Conservation (phyloP, 1,140 invertebrate species). For the Leptinotarsa lineolata region DNA sequence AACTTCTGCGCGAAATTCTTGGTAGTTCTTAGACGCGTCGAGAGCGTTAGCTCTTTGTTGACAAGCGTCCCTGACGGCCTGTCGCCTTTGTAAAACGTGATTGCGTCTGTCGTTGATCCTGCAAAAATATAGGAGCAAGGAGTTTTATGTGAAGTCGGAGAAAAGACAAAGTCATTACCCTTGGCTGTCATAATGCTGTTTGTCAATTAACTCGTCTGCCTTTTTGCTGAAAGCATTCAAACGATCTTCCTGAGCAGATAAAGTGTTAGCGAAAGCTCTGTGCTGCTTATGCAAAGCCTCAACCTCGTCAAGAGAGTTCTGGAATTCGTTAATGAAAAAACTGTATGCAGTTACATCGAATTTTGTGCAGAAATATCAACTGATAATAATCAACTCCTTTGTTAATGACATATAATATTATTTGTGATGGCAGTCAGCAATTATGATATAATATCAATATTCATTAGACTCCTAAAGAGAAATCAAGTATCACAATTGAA, state of each 20-base stretch:
- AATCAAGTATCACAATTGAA: too few relatives aligned
- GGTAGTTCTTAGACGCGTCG: slow-evolving; percentile 77
- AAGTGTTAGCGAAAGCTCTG: slow-evolving; percentile 91
- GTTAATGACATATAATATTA: too few relatives aligned
- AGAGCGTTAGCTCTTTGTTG: slow-evolving; percentile 73
- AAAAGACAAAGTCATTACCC: slow-evolving; percentile 64
- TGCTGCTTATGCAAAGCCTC: slow-evolving; percentile 93
- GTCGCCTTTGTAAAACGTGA: slow-evolving; percentile 75
- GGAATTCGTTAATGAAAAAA: slow-evolving; percentile 33
- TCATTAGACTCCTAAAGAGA: too few relatives aligned
- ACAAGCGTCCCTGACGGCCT: slow-evolving; percentile 75
- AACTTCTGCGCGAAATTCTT: slow-evolving; percentile 84
- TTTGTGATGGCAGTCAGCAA: too few relatives aligned
- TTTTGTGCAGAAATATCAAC: too few relatives aligned
- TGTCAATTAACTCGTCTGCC: slow-evolving; percentile 81
- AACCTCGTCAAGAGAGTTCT: slow-evolving; percentile 92
- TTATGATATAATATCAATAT: too few relatives aligned
- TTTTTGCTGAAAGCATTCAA: slow-evolving; percentile 84
- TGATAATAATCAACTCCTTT: too few relatives aligned
- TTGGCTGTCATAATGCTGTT: slow-evolving; percentile 84
- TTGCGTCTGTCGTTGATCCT: slow-evolving; percentile 76
- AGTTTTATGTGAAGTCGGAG: slow-evolving; percentile 6
- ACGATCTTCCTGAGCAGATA: slow-evolving; percentile 92
- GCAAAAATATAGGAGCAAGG: slow-evolving; percentile 34
- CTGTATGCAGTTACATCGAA: too few relatives aligned